A percentile compares a stretch with the other conserved stretches of the same genome.
Conservation (phyloP, 2,113 vertebrate species). For the Periophthalmus modestus region DNA sequence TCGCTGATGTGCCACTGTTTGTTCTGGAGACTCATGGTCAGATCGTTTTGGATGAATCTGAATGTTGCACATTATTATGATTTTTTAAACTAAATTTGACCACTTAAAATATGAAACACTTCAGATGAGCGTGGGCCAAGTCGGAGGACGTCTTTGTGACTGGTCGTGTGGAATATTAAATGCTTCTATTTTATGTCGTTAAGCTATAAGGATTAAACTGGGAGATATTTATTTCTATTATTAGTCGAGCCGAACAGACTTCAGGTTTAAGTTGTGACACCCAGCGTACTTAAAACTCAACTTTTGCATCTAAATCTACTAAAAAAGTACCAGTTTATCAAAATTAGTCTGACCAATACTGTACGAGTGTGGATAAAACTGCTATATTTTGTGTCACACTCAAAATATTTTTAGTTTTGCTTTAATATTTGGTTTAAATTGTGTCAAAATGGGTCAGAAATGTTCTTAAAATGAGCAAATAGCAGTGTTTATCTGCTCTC, state of each 20-base stretch:
- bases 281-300: slow-evolving; percentile 24
- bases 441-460: too few relatives aligned
- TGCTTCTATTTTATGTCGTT: slow-evolving; percentile 71
- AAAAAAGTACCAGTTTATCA: background rate
- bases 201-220: slow-evolving; percentile 64
- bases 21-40: slow-evolving; percentile 21
- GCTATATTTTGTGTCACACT: slow-evolving; percentile 53
- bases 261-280: slow-evolving; percentile 36
- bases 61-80: slow-evolving; percentile 67
- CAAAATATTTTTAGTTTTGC: background rate
- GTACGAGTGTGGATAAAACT: slow-evolving; percentile 26
- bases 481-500: too few relatives aligned
- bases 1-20: slow-evolving; percentile 14
- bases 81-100: slow-evolving; percentile 46
- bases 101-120: slow-evolving; percentile 25
- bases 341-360: background rate
- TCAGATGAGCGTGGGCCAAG: slow-evolving; percentile 17
- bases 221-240: slow-evolving; percentile 60
- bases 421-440: too few relatives aligned
- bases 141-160: slow-evolving; percentile 29
- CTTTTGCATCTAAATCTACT: too few relatives aligned
- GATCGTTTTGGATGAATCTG: slow-evolving; percentile 50
- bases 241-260: slow-evolving; percentile 48
- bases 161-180: slow-evolving; percentile 59
- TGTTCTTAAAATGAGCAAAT: too few relatives aligned